Percentiles rank a stretch among this genome's conserved stretches.
These are phyloP conservation scores for Drosophila sucinea DNA, from an alignment of 1,140 invertebrate species.

Conservation along the genomic window DNA sequence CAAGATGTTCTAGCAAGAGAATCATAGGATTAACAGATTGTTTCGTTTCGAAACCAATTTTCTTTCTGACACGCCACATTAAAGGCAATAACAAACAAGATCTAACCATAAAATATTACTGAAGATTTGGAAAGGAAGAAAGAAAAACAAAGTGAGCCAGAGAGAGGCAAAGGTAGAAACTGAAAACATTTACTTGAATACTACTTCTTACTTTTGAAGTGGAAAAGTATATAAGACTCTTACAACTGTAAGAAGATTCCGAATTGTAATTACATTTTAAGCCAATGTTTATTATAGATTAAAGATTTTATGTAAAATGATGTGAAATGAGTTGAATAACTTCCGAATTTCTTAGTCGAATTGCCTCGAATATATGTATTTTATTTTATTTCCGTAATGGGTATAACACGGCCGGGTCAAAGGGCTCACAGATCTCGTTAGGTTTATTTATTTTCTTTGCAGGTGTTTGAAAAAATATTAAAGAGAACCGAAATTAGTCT, in stretches of 20 bases:
- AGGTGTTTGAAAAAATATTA: slow-evolving; percentile 69
- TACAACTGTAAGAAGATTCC: neutral
- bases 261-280: no score
- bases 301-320: no score
- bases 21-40: slow-evolving; percentile 41
- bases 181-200: neutral
- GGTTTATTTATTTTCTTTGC: slow-evolving; percentile 23
- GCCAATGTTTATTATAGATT: no score
- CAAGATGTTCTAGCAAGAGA: slow-evolving; percentile 23
- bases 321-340: no score
- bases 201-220: neutral
- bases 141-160: slow-evolving; percentile 2
- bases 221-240: neutral
- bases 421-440: neutral
- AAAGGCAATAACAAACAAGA: slow-evolving; percentile 56
- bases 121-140: slow-evolving; percentile 13
- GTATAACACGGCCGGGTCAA: neutral
- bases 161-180: neutral
- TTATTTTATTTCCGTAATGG: neutral
- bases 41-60: slow-evolving; percentile 50
- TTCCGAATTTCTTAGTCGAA: no score
- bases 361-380: no score
- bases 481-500: slow-evolving; percentile 64
- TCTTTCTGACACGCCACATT: slow-evolving; percentile 54
- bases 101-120: slow-evolving; percentile 63